These are phyloP conservation scores for Periophthalmus magnuspinnatus DNA, from an alignment of 2,797 vertebrate species.

Conservation along the genomic window DNA sequence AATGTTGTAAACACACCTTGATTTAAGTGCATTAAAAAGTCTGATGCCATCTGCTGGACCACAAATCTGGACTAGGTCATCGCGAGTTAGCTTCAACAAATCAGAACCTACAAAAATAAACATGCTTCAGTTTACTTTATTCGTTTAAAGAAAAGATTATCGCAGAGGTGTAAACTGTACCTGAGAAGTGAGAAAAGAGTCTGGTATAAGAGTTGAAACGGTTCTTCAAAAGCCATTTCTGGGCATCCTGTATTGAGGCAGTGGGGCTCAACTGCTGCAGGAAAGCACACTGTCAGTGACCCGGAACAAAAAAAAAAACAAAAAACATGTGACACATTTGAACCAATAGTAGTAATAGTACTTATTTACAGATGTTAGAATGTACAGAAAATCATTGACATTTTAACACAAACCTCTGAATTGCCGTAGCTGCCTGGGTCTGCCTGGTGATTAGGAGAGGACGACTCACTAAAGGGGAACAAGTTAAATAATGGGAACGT, in stretches of 20 bases:
- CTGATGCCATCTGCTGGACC: constrained; percentile 93
- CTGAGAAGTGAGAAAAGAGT: constrained; percentile 95
- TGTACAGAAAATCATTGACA: background rate
- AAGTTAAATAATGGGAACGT: background rate
- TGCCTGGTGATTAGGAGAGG: constrained; percentile 95
- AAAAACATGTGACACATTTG: background rate
- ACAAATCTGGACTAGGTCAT: constrained; percentile 94
- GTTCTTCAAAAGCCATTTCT: constrained; percentile 92
- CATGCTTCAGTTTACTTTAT: background rate
- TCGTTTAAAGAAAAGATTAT: background rate
- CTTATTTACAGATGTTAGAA: background rate
- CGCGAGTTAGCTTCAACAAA: constrained; percentile 92
- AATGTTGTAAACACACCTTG: constrained; percentile 75
- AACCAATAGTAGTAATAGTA: background rate
- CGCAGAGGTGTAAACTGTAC: constrained; percentile 46
- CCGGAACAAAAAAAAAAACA: background rate
- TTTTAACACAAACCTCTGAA: constrained; percentile 81
- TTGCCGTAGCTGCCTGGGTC: constrained; percentile 80
- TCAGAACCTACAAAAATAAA: constrained; percentile 82
- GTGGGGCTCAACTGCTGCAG: constrained; percentile 87
- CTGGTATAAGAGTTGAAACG: constrained; percentile 88
- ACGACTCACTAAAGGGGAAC: constrained; percentile 82
- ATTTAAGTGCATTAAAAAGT: constrained; percentile 93
- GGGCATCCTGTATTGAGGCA: constrained; percentile 89
- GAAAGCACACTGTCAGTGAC: background rate